phyloP scores from a whole-genome alignment of 2,113 vertebrate genomes.

The Odocoileus hemionus region DNA sequence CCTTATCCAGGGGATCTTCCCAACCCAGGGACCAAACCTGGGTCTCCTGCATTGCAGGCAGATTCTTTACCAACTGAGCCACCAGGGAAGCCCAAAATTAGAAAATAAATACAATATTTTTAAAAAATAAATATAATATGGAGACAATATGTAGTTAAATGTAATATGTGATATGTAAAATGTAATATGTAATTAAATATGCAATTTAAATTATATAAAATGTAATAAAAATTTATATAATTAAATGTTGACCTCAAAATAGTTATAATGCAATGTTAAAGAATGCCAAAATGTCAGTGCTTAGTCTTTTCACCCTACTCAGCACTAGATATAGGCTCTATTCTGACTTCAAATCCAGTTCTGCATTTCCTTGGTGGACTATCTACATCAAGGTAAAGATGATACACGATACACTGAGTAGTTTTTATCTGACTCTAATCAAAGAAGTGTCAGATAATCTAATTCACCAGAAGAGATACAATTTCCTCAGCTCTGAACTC shows the following conservation, averaged over 20 bases:
- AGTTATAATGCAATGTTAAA: neutral
- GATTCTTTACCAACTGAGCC: neutral
- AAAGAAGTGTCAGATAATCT: neutral
- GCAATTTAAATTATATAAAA: neutral
- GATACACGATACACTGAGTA: neutral
- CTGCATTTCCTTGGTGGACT: neutral
- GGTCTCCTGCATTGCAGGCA: neutral
- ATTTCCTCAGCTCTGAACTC: neutral
- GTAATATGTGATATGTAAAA: neutral
- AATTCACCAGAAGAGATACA: constrained; percentile 9
- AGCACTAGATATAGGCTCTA: neutral
- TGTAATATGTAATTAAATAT: neutral
- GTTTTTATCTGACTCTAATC: constrained; percentile 6
- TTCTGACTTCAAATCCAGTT: neutral
- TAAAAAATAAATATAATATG: neutral
- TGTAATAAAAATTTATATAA: neutral
- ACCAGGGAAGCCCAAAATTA: neutral
- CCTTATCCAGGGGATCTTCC: neutral
- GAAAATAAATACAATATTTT: neutral
- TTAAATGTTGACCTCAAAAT: neutral
- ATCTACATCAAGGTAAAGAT: neutral
- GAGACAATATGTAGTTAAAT: neutral
- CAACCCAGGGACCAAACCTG: neutral
- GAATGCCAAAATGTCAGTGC: neutral
- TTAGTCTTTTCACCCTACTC: neutral